A percentile compares a stretch with the other conserved stretches of the same genome.
Conservation (phyloP, 2,113 vertebrate genomes). For the Marmota monax region DNA sequence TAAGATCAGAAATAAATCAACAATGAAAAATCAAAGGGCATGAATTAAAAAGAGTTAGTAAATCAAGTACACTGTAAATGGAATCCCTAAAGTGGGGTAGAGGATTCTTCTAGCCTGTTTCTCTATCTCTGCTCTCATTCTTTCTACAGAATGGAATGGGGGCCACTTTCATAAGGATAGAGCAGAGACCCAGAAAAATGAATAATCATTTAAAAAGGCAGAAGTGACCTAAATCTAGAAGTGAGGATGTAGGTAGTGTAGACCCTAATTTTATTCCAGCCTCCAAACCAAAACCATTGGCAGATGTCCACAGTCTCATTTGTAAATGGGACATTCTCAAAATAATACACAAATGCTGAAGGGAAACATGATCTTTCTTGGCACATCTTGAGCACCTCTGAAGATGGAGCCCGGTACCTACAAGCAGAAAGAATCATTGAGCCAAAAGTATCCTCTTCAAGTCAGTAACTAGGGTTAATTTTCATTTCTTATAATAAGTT, state of each 20-base stretch:
- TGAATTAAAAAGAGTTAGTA: background rate
- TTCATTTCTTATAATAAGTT: constrained; percentile 12
- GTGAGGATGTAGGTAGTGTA: background rate
- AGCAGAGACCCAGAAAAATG: background rate
- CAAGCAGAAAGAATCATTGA: background rate
- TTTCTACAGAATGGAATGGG: background rate
- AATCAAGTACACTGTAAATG: background rate
- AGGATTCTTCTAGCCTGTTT: background rate
- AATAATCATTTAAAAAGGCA: background rate
- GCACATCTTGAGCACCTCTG: background rate
- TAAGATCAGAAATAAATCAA: constrained; percentile 4
- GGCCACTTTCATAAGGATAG: background rate
- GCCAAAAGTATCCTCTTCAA: background rate
- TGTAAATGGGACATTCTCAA: background rate
- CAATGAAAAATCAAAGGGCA: background rate
- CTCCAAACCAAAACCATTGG: background rate
- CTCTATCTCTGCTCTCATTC: background rate
- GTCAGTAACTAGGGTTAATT: background rate
- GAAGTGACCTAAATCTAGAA: background rate
- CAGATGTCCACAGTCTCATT: background rate
- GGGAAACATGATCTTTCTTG: background rate
- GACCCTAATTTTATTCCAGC: background rate
- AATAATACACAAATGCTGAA: background rate
- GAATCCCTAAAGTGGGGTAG: background rate
- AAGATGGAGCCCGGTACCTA: background rate